Evolutionary conservation across 2,797 vertebrate species (phyloP).

Genomic region (Scolopax bukidnonensis): DNA sequence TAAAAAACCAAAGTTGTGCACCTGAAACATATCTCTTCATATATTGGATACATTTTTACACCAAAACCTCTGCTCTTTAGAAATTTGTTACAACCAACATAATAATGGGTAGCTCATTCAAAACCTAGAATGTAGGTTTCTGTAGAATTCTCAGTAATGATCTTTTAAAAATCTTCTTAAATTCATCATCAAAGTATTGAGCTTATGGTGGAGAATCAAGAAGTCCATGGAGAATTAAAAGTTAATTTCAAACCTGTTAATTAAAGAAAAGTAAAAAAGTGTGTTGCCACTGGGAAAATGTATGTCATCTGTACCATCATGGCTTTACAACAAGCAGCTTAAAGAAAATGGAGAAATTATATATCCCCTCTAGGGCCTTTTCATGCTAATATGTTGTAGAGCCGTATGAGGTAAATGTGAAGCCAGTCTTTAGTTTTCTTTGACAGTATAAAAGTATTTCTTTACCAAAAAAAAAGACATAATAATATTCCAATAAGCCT

Average conservation of each 20-base stretch:
- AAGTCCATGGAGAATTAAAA: neutral
- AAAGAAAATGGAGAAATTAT: neutral
- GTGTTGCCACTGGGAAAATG: neutral
- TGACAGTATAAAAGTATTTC: neutral
- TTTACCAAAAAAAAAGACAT: neutral
- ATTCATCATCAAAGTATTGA: neutral
- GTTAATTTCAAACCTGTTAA: conserved; percentile 43
- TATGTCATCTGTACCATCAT: neutral
- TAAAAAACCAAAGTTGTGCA: neutral
- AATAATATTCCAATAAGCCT: neutral
- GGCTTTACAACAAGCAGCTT: neutral
- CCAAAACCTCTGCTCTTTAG: neutral
- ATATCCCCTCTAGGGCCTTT: neutral
- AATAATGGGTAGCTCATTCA: neutral
- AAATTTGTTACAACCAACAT: neutral
- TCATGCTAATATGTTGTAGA: neutral
- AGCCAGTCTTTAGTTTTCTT: neutral
- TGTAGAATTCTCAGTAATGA: neutral
- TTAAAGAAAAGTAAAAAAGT: conserved; percentile 6
- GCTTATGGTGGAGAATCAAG: neutral
- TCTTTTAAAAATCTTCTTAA: neutral
- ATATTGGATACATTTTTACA: neutral
- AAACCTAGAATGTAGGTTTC: neutral
- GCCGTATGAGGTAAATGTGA: neutral
- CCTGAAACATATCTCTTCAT: neutral